Percentiles rank a stretch among this genome's conserved stretches.
These are phyloP conservation scores for Typhlichthys eigenmanni DNA, from an alignment of 2,797 vertebrate genomes.

Conservation along the genomic window DNA sequence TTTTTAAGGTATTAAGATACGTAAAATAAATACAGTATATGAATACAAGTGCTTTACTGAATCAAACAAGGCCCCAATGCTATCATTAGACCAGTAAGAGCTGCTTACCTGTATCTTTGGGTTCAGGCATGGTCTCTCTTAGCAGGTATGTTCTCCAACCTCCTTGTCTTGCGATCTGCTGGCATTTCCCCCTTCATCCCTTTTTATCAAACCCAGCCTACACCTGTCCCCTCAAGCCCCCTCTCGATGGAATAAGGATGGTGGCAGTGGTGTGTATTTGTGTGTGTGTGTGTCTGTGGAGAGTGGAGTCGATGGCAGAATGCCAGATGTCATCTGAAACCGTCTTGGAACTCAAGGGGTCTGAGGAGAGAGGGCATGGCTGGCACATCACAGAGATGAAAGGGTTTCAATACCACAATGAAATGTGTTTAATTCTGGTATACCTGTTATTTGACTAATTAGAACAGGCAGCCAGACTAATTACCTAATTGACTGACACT, in stretches of 20 bases:
- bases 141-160: background rate
- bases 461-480: constrained; percentile 20
- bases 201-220: too few relatives aligned
- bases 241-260: too few relatives aligned
- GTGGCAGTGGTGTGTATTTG: constrained; percentile 17
- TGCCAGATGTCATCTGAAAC: constrained; percentile 76
- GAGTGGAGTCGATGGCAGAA: constrained; percentile 39
- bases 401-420: constrained; percentile 43
- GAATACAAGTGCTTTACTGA: background rate
- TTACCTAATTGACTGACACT: constrained; percentile 41
- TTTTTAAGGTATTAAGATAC: too few relatives aligned
- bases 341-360: constrained; percentile 59
- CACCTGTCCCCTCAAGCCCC: background rate
- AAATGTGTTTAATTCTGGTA: constrained; percentile 33
- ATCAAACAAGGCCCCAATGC: background rate
- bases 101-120: constrained; percentile 76
- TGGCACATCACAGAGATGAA: constrained; percentile 51
- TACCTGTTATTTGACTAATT: constrained; percentile 57
- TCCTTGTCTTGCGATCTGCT: too few relatives aligned
- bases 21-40: too few relatives aligned
- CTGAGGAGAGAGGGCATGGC: constrained; percentile 26
- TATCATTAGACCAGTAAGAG: too few relatives aligned
- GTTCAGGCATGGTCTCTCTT: constrained; percentile 75
- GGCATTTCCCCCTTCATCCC: too few relatives aligned
- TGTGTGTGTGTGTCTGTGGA: constrained; percentile 53